Percentiles rank a stretch among this genome's conserved stretches.
Conservation (phyloP, 1,140 invertebrate species). For the Heliconius hermathena region DNA sequence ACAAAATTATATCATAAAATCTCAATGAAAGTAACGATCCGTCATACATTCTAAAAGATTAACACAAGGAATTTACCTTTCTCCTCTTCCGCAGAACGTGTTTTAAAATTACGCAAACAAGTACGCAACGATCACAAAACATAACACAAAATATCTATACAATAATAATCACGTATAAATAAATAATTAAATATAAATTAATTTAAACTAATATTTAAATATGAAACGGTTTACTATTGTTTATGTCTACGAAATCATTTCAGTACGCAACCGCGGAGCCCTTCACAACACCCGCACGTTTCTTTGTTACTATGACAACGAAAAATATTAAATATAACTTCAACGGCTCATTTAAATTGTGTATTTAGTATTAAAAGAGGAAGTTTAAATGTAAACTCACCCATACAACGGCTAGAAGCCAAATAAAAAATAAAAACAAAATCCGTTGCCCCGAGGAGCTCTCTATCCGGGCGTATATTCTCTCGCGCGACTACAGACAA, state of each 20-base stretch:
- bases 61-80: conserved; percentile 6
- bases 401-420: conserved; percentile 83
- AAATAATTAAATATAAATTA: background rate
- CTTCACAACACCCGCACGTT: conserved; percentile 36
- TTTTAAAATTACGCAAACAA: conserved; percentile 5
- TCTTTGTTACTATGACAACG: conserved; percentile 45
- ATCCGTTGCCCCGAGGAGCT: conserved; percentile 61
- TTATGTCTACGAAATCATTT: conserved; percentile 55
- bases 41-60: conserved; percentile 1
- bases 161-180: background rate
- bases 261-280: conserved; percentile 25
- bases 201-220: background rate
- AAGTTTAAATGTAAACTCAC: conserved; percentile 65
- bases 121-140: conserved; percentile 2
- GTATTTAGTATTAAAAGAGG: conserved; percentile 20
- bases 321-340: background rate
- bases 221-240: conserved; percentile 41
- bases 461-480: conserved; percentile 58
- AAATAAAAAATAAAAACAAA: conserved; percentile 81
- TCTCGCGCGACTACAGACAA: conserved; percentile 62
- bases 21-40: background rate
- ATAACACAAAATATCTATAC: background rate
- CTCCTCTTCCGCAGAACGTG: background rate
- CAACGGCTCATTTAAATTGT: background rate
- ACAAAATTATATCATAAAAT: background rate